These are phyloP conservation scores for Danio rerio DNA, from an alignment of 2,113 vertebrate species.

Conservation along the genomic window GRCz12tu NC_133183.1:3576001-3576500, in stretches of 20 bases:
- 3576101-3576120: too few species aligned
- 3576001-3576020: too few species aligned
- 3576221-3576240: too few species aligned
- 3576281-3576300: neutral
- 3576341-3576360: neutral
- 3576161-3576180: too few species aligned
- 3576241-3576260: neutral
- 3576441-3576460: conserved; percentile 17
- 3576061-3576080: too few species aligned
- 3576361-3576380: neutral
- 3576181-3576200: too few species aligned
- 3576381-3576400: neutral
- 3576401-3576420: neutral
- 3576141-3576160: too few species aligned
- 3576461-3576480: conserved; percentile 19
- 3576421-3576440: neutral
- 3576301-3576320: conserved; percentile 6
- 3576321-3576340: neutral
- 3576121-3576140: too few species aligned
- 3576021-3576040: too few species aligned
- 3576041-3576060: too few species aligned
- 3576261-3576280: neutral
- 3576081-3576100: too few species aligned
- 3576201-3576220: too few species aligned
- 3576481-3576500: neutral